Evolutionary conservation across 1,140 invertebrate genomes (phyloP).

Genomic region (Aphelinus certus): DNA sequence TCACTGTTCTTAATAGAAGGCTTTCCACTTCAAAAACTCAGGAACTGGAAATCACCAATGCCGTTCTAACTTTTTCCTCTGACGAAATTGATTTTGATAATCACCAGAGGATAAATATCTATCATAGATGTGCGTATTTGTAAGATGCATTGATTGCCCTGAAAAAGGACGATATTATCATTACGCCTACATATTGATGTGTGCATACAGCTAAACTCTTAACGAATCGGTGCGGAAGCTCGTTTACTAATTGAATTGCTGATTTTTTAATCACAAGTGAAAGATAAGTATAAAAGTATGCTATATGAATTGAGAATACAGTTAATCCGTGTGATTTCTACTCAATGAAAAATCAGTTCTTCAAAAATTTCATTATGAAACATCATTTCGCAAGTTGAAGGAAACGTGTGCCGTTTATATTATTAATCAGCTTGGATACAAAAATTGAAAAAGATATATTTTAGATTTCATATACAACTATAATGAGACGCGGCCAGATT

Average conservation of each 20-base stretch:
- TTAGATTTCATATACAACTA: constrained; percentile 16
- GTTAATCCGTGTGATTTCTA: too few relatives aligned
- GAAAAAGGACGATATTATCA: neutral
- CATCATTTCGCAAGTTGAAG: too few relatives aligned
- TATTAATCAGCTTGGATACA: constrained; percentile 9
- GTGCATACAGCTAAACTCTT: neutral
- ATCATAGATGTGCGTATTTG: neutral
- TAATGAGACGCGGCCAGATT: constrained; percentile 2
- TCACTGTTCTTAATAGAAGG: too few relatives aligned
- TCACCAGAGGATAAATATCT: neutral
- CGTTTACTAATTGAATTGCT: constrained; percentile 37
- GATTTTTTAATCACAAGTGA: neutral
- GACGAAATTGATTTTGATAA: neutral
- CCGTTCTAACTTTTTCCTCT: too few relatives aligned
- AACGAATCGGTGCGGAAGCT: constrained; percentile 10
- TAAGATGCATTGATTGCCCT: constrained; percentile 1
- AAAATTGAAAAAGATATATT: constrained; percentile 23
- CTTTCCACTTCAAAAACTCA: too few relatives aligned
- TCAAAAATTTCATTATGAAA: too few relatives aligned
- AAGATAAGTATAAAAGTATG: too few relatives aligned
- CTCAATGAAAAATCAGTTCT: too few relatives aligned
- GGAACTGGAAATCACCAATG: too few relatives aligned
- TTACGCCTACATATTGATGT: neutral
- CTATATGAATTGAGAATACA: too few relatives aligned
- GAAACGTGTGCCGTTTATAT: neutral